Conservation (phyloP, 1,140 invertebrate genomes). For the Drosophila guanche region DNA sequence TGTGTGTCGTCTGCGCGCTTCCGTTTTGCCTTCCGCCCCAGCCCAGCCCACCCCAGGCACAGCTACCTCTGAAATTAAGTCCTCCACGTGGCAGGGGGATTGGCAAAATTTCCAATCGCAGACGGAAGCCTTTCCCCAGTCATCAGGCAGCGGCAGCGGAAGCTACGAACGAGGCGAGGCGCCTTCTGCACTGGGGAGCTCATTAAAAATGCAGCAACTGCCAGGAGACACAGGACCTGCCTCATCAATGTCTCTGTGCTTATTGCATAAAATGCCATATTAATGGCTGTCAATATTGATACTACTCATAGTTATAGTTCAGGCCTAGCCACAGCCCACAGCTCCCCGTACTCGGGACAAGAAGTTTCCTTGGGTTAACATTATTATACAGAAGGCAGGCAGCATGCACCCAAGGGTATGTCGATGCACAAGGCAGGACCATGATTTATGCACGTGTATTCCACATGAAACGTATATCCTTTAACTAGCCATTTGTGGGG, state of each 20-base stretch:
- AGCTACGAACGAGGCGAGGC: conserved; percentile 31
- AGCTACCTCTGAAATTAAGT: conserved; percentile 60
- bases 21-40: conserved; percentile 53
- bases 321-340: background rate
- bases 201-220: conserved; percentile 67
- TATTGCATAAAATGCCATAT: conserved; percentile 63
- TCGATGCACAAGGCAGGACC: conserved; percentile 1
- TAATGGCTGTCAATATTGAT: conserved; percentile 66
- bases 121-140: conserved; percentile 58
- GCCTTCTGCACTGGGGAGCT: conserved; percentile 56
- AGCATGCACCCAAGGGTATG: too few relatives aligned
- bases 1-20: conserved; percentile 51
- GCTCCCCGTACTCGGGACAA: background rate
- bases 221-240: conserved; percentile 8
- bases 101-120: conserved; percentile 66
- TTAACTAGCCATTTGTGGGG: background rate
- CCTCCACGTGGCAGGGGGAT: background rate
- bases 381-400: background rate
- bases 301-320: conserved; percentile 31
- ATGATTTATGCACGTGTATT: conserved; percentile 17
- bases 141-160: conserved; percentile 49
- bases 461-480: background rate
- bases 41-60: background rate
- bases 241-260: conserved; percentile 21
- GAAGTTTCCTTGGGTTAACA: conserved; percentile 3